phyloP scores from a whole-genome alignment of 2,888 invertebrate species.

The Aquatica leii region DNA sequence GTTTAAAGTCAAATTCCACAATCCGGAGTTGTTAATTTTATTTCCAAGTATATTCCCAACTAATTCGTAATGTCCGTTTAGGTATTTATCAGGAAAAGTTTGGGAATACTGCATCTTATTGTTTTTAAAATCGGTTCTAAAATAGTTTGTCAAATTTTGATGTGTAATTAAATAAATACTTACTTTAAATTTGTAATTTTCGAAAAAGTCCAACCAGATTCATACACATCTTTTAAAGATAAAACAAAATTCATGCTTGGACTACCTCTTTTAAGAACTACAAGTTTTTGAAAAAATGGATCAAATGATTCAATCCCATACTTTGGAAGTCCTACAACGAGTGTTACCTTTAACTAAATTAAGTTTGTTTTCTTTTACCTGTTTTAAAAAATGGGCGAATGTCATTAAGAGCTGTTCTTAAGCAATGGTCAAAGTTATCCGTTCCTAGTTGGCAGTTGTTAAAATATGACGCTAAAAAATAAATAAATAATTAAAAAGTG shows the following conservation, averaged over 20 bases:
- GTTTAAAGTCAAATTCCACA: constrained; percentile 78
- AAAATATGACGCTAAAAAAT: constrained; percentile 57
- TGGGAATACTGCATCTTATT: constrained; percentile 78
- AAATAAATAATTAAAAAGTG: not conserved
- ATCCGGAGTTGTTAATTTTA: constrained; percentile 70
- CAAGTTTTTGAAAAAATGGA: constrained; percentile 76
- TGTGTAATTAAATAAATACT: not conserved
- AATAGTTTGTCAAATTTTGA: constrained; percentile 32
- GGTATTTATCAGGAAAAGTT: constrained; percentile 81
- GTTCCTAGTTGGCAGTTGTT: constrained; percentile 69
- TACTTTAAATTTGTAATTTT: constrained; percentile 80
- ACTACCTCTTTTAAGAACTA: constrained; percentile 70
- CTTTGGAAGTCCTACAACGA: constrained; percentile 71
- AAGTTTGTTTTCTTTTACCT: constrained; percentile 63
- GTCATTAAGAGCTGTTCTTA: constrained; percentile 76
- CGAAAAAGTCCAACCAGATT: constrained; percentile 79
- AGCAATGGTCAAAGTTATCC: constrained; percentile 74
- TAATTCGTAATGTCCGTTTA: constrained; percentile 74
- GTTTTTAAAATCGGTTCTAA: constrained; percentile 71
- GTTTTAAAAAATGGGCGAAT: constrained; percentile 75
- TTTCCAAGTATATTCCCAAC: constrained; percentile 70
- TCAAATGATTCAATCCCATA: constrained; percentile 79
- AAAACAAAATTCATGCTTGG: constrained; percentile 74
- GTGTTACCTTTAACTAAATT: not conserved
- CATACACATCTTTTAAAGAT: constrained; percentile 75